A percentile compares a stretch with the other conserved stretches of the same genome.
Conservation (phyloP, 2,113 vertebrate species). For the Pimephales promelas region DNA sequence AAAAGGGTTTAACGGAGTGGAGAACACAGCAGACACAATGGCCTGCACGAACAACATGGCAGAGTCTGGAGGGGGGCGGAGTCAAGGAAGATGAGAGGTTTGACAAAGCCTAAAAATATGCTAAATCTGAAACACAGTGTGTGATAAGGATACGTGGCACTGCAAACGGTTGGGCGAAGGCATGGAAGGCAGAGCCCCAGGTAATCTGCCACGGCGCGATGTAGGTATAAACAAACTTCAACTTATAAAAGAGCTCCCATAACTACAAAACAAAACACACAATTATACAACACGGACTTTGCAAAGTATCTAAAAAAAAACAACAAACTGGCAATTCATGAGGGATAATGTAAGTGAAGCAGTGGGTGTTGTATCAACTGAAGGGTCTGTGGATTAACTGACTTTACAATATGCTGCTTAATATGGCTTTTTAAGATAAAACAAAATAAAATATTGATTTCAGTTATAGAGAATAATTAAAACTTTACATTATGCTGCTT, state of each 20-base stretch:
- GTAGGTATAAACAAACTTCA: slow-evolving; percentile 97
- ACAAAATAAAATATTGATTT: not conserved
- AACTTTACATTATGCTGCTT: not conserved
- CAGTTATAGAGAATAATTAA: not conserved
- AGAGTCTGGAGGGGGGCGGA: slow-evolving; percentile 75
- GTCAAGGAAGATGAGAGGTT: slow-evolving; percentile 71
- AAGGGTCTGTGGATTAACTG: too few relatives aligned
- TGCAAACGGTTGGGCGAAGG: slow-evolving; percentile 97
- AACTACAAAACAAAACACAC: slow-evolving; percentile 73
- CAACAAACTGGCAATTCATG: not conserved
- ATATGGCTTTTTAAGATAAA: not conserved
- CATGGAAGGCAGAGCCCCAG: slow-evolving; percentile 98
- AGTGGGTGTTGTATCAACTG: not conserved
- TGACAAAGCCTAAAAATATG: not conserved
- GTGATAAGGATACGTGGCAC: slow-evolving; percentile 96
- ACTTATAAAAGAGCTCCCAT: slow-evolving; percentile 96
- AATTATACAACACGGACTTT: not conserved
- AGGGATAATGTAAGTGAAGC: not conserved
- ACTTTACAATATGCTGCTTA: not conserved
- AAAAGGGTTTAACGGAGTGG: slow-evolving; percentile 87
- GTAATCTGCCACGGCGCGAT: slow-evolving; percentile 98
- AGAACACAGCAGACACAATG: slow-evolving; percentile 84
- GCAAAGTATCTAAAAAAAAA: not conserved
- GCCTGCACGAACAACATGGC: slow-evolving; percentile 90
- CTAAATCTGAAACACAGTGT: not conserved